Percentiles rank a stretch among this genome's conserved stretches.
Evolutionary conservation across 2,888 invertebrate genomes (phyloP).

Genomic region (Digitonthophagus gazella): DNA sequence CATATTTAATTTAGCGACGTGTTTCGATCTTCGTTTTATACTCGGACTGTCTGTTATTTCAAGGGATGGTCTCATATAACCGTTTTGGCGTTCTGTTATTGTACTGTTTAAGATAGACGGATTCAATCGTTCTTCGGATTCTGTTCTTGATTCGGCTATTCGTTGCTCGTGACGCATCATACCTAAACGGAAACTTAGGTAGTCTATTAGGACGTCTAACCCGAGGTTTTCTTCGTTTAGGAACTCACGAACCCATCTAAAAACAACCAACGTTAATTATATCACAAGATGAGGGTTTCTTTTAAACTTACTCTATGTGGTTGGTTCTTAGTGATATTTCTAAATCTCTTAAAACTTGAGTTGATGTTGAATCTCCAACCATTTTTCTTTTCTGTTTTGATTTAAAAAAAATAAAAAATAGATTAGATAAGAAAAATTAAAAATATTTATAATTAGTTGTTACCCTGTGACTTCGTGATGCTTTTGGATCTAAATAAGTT

Average conservation of each 20-base stretch:
- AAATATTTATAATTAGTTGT: conserved; percentile 54
- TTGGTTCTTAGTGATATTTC: conserved; percentile 98
- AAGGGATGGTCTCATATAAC: conserved; percentile 36
- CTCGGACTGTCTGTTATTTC: conserved; percentile 66
- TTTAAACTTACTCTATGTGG: conserved; percentile 87
- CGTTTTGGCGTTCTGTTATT: conserved; percentile 34
- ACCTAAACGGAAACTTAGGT: conserved; percentile 89
- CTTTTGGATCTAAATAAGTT: conserved; percentile 95
- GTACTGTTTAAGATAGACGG: conserved; percentile 39
- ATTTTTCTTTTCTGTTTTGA: conserved; percentile 86
- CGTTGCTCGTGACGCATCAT: conserved; percentile 93
- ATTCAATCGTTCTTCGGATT: conserved; percentile 74
- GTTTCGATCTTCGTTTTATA: conserved; percentile 73
- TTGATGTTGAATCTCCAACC: conserved; percentile 95
- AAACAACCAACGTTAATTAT: not conserved
- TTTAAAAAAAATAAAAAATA: too few relatives aligned
- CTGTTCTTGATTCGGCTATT: conserved; percentile 70
- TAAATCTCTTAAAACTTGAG: conserved; percentile 95
- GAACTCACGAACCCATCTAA: conserved; percentile 98
- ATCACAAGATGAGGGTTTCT: not conserved
- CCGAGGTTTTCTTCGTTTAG: conserved; percentile 95
- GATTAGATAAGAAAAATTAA: too few relatives aligned
- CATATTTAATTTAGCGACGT: conserved; percentile 88
- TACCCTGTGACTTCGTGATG: conserved; percentile 92
- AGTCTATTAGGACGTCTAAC: conserved; percentile 94